Evolutionary conservation across 2,888 invertebrate species (phyloP).

Genomic region (Cinara cedri): DNA sequence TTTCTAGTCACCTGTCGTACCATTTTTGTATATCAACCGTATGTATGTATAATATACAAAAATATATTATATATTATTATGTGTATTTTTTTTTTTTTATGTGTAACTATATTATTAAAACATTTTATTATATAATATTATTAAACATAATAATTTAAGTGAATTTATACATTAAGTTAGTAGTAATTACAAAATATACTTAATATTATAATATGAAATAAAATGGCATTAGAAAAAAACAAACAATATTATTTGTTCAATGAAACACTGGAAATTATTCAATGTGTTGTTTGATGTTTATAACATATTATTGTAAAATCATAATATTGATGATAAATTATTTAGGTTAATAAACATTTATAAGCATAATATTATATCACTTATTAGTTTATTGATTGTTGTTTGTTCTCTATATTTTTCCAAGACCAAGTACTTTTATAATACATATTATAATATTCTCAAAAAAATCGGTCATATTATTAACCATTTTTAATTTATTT

Average conservation of each 20-base stretch:
- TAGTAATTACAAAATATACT: slow-evolving; percentile 25
- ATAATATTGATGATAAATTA: slow-evolving; percentile 30
- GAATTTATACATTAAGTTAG: slow-evolving; percentile 16
- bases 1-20: slow-evolving; percentile 44
- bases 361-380: slow-evolving; percentile 22
- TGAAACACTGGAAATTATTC: slow-evolving; percentile 12
- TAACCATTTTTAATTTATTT: no score
- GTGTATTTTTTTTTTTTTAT: slow-evolving; percentile 1
- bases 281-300: slow-evolving; percentile 30
- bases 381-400: no score
- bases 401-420: not conserved
- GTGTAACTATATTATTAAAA: not conserved
- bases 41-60: slow-evolving; percentile 1
- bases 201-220: not conserved
- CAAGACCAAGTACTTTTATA: no score
- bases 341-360: slow-evolving; percentile 49
- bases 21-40: slow-evolving; percentile 26
- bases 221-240: slow-evolving; percentile 42
- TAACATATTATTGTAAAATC: slow-evolving; percentile 37
- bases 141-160: slow-evolving; percentile 25
- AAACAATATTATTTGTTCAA: slow-evolving; percentile 5
- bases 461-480: no score
- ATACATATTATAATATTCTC: no score
- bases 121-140: slow-evolving; percentile 27
- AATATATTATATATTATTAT: slow-evolving; percentile 1